Conservation (phyloP, 2,113 vertebrate species). For the Cyprinus carpio region DNA sequence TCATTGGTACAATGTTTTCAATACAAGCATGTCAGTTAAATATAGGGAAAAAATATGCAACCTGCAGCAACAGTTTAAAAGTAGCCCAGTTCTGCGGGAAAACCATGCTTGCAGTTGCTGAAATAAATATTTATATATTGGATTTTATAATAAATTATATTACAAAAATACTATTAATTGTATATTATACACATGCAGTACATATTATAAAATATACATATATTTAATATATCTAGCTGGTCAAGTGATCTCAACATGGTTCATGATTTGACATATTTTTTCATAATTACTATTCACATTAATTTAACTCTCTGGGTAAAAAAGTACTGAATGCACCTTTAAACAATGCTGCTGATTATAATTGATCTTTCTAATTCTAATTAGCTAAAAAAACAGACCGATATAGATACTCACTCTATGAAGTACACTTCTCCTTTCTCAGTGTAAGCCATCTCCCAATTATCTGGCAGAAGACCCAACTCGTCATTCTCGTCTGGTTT, state of each 20-base stretch:
- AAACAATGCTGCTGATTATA: conserved; percentile 4
- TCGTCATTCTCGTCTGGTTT: conserved; percentile 89
- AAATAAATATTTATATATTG: too few relatives aligned
- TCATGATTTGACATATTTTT: background rate
- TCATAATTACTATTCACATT: background rate
- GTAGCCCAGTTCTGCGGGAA: too few relatives aligned
- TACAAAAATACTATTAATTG: too few relatives aligned
- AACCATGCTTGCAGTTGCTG: too few relatives aligned
- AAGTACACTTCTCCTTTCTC: conserved; percentile 99
- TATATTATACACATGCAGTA: too few relatives aligned
- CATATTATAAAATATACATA: background rate
- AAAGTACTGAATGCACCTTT: background rate
- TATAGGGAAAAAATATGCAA: too few relatives aligned
- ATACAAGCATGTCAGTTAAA: too few relatives aligned
- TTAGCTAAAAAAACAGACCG: background rate
- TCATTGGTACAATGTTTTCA: too few relatives aligned
- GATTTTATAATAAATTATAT: too few relatives aligned
- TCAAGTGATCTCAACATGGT: background rate
- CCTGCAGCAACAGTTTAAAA: too few relatives aligned
- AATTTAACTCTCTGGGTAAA: background rate
- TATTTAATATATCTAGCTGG: background rate
- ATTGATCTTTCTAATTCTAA: background rate
- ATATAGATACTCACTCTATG: conserved; percentile 87
- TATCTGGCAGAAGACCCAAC: conserved; percentile 89
- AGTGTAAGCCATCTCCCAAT: conserved; percentile 99